These are phyloP conservation scores for Takifugu bimaculatus DNA, from an alignment of 2,113 vertebrate species.

Conservation along the genomic window DNA sequence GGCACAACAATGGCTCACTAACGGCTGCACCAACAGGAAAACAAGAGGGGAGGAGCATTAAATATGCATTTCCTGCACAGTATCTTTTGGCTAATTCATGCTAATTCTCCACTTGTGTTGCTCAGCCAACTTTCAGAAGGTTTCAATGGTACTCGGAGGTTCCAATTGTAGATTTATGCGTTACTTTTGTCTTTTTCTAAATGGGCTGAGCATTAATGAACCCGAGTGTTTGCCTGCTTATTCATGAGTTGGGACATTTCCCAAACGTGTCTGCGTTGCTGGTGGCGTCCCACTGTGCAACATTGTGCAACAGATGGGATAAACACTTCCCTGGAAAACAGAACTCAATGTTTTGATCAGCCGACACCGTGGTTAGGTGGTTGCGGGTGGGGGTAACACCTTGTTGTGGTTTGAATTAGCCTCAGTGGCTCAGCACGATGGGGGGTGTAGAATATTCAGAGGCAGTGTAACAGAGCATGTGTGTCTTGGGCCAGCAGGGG, in stretches of 20 bases:
- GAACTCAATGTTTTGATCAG: slow-evolving; percentile 21
- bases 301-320: slow-evolving; percentile 18
- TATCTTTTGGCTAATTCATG: too few species aligned
- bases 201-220: not conserved
- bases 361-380: too few species aligned
- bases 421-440: not conserved
- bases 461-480: not conserved
- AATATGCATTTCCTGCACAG: too few species aligned
- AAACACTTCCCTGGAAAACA: slow-evolving; percentile 19
- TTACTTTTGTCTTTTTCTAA: too few species aligned
- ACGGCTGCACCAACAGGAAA: not conserved
- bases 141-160: too few species aligned
- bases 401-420: not conserved
- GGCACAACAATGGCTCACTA: not conserved
- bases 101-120: too few species aligned
- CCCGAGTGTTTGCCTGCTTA: too few species aligned
- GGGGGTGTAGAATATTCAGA: too few species aligned
- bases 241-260: not conserved
- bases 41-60: too few species aligned
- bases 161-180: too few species aligned
- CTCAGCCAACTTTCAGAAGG: too few species aligned
- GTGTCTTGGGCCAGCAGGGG: slow-evolving; percentile 37
- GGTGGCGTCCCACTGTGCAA: slow-evolving; percentile 15
- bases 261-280: not conserved
- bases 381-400: too few species aligned